These are phyloP conservation scores for Oryzias sinensis DNA, from an alignment of 2,797 vertebrate species.

Conservation along the genomic window DNA sequence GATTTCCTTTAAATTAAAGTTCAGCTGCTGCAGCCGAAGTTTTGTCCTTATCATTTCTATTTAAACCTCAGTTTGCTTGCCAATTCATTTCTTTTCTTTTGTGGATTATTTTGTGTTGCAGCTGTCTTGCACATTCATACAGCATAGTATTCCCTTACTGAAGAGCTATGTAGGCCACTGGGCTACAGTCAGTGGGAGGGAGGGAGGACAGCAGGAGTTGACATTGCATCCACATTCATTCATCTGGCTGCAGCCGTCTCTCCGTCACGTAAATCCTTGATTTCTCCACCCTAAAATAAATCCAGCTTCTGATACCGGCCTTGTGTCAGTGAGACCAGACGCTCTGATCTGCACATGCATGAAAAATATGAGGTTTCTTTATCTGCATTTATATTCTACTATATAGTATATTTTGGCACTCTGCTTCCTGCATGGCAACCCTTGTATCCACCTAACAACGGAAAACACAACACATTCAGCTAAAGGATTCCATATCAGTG, in stretches of 20 bases:
- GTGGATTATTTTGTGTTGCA: background rate
- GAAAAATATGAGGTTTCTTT: conserved; percentile 3
- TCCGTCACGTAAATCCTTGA: conserved; percentile 63
- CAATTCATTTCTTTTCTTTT: too few species aligned
- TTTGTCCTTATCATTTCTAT: too few species aligned
- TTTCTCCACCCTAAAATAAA: conserved; percentile 53
- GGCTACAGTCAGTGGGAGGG: conserved; percentile 25
- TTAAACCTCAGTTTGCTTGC: too few species aligned
- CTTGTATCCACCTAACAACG: conserved; percentile 1
- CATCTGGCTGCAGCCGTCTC: conserved; percentile 30
- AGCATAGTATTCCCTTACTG: conserved; percentile 19
- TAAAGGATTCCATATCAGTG: conserved; percentile 1
- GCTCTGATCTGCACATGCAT: conserved; percentile 18
- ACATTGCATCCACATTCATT: conserved; percentile 43
- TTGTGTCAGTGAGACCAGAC: conserved; percentile 42
- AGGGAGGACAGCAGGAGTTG: conserved; percentile 26
- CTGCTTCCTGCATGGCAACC: background rate
- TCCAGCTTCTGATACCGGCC: conserved; percentile 67
- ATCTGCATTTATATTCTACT: too few species aligned
- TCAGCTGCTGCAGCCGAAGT: too few species aligned
- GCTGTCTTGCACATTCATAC: conserved; percentile 17
- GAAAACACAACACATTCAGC: conserved; percentile 1
- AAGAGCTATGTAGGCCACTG: conserved; percentile 49
- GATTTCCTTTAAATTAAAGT: too few species aligned
- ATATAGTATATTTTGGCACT: background rate